These are phyloP conservation scores for Thaumetopoea pityocampa DNA, from an alignment of 1,140 invertebrate genomes.

Conservation along the genomic window DNA sequence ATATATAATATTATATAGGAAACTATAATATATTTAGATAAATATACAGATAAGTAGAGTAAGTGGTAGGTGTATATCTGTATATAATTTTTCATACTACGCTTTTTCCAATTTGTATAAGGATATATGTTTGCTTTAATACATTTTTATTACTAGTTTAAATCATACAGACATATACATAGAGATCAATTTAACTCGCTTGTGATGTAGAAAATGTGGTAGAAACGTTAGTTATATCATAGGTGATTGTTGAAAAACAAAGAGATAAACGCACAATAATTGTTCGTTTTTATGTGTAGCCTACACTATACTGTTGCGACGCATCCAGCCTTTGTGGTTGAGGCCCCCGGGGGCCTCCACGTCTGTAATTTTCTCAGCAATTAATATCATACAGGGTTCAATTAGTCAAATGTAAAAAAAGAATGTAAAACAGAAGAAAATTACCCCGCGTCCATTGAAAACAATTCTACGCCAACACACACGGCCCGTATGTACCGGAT, in stretches of 20 bases:
- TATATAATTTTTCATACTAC: no score
- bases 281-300: conserved; percentile 50
- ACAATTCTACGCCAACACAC: conserved; percentile 30
- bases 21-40: no score
- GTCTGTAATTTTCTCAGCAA: conserved; percentile 62
- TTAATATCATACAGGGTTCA: conserved; percentile 51
- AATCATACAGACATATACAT: conserved; percentile 22
- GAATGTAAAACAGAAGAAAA: conserved; percentile 51
- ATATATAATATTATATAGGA: no score
- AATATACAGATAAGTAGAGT: no score
- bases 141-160: conserved; percentile 9
- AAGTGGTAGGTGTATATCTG: no score
- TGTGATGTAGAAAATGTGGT: conserved; percentile 37
- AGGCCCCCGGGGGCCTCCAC: conserved; percentile 38
- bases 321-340: conserved; percentile 45
- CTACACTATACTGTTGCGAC: conserved; percentile 25
- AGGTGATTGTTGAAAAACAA: conserved; percentile 44
- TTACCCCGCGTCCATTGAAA: conserved; percentile 38
- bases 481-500: conserved; percentile 21
- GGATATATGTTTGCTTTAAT: no score
- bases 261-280: conserved; percentile 45
- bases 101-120: no score
- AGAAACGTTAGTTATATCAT: conserved; percentile 34
- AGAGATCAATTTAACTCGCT: conserved; percentile 24
- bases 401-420: conserved; percentile 54